Evolutionary conservation across 1,140 invertebrate species (phyloP), one percentile per base, ranked within the genome.

Genomic region (Brachionus plicatilis): DNA sequence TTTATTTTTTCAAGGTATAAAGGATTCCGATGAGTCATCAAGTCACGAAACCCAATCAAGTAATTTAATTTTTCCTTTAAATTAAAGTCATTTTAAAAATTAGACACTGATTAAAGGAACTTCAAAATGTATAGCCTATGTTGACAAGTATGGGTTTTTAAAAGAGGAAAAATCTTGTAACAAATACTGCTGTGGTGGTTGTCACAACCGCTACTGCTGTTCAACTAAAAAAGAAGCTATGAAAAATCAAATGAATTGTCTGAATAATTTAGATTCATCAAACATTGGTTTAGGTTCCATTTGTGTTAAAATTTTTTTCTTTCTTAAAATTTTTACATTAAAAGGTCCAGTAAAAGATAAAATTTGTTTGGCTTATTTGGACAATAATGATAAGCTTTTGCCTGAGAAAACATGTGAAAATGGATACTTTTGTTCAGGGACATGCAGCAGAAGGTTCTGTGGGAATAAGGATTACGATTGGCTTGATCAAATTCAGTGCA

Each of bases 401-500:
- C n/a, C 24, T 24, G 72, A 76, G 27, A 24, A 50, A 50, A 12
- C 11, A 7, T 76, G 72, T 24, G 7, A 76, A 50, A 27, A 24
- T 20, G 20, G 8, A 12, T 8, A 76, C 11, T 76, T 76, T 50
- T 76, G 72, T 76, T 50, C 43, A 50, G 72, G 72, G 14, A 37
- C 72, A 24, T 76, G 72, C 50, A 47, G n/a, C 11, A 76, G 24
- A 24, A 33, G 72, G 50, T 76, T 50, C 17, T 76, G 72, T 76
- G 27, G 43, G 6, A 27, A 50, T 8, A 76, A 53, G 27, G 72
- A 24, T 14, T 76, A 47, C 11, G 24, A 76, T 4, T 76, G 72
- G 72, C 20, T 76, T 50, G 43, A 76, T 76, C 72, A 76, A 76
- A 14, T 24, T 24, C 3, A 27, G 5, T 76, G 72, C 20, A 9